Conservation (phyloP, 1,140 invertebrate species). For the Heliconius nattereri region DNA sequence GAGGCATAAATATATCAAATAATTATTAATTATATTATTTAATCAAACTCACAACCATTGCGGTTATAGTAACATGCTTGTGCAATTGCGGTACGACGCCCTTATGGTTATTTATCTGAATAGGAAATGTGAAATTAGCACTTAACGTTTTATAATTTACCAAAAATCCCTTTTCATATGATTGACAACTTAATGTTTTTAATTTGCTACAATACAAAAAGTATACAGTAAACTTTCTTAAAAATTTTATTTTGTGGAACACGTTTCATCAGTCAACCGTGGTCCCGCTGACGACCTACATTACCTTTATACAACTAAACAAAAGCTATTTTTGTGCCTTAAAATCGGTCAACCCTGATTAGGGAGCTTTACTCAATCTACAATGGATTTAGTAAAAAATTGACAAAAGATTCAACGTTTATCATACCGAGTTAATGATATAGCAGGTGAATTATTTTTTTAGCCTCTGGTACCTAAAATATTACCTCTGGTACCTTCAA, state of each 20-base stretch:
- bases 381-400: neutral
- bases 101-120: too few species aligned
- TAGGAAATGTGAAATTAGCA: too few species aligned
- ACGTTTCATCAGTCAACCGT: conserved; percentile 40
- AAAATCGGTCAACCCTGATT: conserved; percentile 46
- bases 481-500: neutral
- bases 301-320: conserved; percentile 44
- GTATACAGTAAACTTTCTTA: neutral
- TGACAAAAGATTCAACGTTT: neutral
- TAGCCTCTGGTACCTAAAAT: neutral
- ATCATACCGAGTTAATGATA: neutral
- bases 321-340: conserved; percentile 48
- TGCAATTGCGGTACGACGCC: too few species aligned
- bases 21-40: too few species aligned
- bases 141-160: neutral
- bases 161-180: neutral
- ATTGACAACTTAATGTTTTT: neutral
- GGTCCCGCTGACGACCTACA: conserved; percentile 40
- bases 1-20: too few species aligned
- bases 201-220: neutral
- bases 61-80: too few species aligned
- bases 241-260: conserved; percentile 27
- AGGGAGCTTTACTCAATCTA: conserved; percentile 25
- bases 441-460: neutral
- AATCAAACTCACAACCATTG: too few species aligned